Conservation (phyloP, 2,888 invertebrate genomes). For the Tigriopus californicus region DNA sequence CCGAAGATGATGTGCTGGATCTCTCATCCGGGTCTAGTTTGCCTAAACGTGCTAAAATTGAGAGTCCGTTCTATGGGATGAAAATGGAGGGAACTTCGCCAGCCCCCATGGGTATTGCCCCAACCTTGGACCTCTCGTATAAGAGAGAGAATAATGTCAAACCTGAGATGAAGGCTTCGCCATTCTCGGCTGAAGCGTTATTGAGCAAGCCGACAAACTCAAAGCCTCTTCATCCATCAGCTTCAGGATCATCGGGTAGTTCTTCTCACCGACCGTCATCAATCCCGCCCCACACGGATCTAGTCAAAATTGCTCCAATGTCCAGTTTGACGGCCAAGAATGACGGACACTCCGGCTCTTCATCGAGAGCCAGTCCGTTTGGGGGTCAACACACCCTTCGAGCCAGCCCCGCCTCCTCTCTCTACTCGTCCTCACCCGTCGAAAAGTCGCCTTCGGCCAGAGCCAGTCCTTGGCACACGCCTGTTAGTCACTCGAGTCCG, state of each 20-base stretch:
- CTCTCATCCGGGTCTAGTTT: not conserved
- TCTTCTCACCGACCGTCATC: too few species aligned
- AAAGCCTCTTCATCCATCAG: not conserved
- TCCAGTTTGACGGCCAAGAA: too few species aligned
- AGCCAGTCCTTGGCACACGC: conserved; percentile 11
- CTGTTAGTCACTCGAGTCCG: not conserved
- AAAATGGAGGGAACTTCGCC: not conserved
- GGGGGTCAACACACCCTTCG: not conserved
- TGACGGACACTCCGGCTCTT: too few species aligned
- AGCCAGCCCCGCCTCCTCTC: not conserved
- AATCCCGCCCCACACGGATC: not conserved
- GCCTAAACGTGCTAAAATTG: not conserved
- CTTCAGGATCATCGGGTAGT: not conserved
- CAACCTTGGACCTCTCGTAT: not conserved
- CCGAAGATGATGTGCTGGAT: not conserved
- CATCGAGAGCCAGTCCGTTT: too few species aligned
- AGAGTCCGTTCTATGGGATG: not conserved
- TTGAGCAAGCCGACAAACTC: conserved; percentile 6
- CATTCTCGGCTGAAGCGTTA: conserved; percentile 12
- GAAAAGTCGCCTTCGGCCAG: not conserved
- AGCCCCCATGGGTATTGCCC: not conserved
- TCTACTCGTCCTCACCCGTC: not conserved
- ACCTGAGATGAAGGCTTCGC: conserved; percentile 1
- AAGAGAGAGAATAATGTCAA: not conserved
- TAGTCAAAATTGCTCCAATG: conserved; percentile 5